Conservation (phyloP, 2,797 vertebrate genomes). For the Meda fulgida region DNA sequence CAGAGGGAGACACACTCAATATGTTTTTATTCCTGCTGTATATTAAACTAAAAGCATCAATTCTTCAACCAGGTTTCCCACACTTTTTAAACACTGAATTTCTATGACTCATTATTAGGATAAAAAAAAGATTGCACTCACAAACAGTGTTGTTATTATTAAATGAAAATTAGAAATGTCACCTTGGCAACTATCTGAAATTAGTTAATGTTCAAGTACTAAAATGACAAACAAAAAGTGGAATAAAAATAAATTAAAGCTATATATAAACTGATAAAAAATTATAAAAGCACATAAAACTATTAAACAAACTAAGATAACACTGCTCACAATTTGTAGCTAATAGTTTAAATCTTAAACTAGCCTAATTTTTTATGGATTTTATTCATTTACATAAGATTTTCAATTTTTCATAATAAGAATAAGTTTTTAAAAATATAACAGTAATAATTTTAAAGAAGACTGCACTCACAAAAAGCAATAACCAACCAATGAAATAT, state of each 20-base stretch:
- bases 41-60: neutral
- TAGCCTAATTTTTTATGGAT: neutral
- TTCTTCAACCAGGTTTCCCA: neutral
- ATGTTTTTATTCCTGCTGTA: neutral
- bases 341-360: neutral
- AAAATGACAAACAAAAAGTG: neutral
- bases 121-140: neutral
- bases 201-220: neutral
- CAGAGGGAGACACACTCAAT: constrained; percentile 66
- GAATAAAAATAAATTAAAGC: neutral
- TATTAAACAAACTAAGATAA: neutral
- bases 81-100: neutral
- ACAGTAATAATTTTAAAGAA: neutral
- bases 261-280: neutral
- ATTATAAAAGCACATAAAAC: neutral
- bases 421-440: neutral
- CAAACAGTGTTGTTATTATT: neutral
- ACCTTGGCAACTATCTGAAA: neutral
- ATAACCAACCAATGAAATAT: neutral
- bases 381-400: neutral
- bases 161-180: neutral
- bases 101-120: neutral
- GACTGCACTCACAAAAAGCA: neutral
- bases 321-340: neutral
- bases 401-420: neutral